These are phyloP conservation scores for Onychostoma macrolepis DNA, from an alignment of 2,113 vertebrate genomes.

Conservation along the genomic window DNA sequence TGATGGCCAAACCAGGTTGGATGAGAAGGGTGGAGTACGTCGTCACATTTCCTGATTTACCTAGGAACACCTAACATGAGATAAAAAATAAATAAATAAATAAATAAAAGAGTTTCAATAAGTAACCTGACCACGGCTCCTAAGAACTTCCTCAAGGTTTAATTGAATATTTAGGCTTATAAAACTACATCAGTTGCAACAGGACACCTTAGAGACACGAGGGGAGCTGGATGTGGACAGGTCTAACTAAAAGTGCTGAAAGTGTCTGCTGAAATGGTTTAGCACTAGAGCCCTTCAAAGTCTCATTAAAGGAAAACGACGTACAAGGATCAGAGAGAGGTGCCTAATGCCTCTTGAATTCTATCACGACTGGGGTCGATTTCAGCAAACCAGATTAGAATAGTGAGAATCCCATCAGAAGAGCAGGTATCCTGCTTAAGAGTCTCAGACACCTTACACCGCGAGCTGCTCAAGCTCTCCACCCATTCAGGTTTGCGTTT, in stretches of 20 bases:
- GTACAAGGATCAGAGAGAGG: constrained; percentile 35
- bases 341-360: constrained; percentile 61
- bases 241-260: constrained; percentile 42
- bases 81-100: constrained; percentile 23
- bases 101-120: constrained; percentile 12
- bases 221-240: constrained; percentile 17
- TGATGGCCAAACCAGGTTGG: constrained; percentile 82
- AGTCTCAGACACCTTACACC: constrained; percentile 70
- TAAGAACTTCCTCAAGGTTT: constrained; percentile 26
- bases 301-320: constrained; percentile 29
- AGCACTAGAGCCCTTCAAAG: constrained; percentile 21
- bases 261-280: constrained; percentile 30
- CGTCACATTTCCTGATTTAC: constrained; percentile 72
- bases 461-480: constrained; percentile 67
- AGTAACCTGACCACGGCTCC: constrained; percentile 22
- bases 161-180: constrained; percentile 21
- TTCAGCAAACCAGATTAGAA: constrained; percentile 72
- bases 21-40: constrained; percentile 79
- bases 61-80: constrained; percentile 83
- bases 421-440: constrained; percentile 62
- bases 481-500: constrained; percentile 70
- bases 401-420: constrained; percentile 70
- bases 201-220: constrained; percentile 10
- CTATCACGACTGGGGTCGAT: constrained; percentile 65
- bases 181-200: constrained; percentile 27